Evolutionary conservation across 2,113 vertebrate species (phyloP).

Genomic region (Tragelaphus buxtoni): DNA sequence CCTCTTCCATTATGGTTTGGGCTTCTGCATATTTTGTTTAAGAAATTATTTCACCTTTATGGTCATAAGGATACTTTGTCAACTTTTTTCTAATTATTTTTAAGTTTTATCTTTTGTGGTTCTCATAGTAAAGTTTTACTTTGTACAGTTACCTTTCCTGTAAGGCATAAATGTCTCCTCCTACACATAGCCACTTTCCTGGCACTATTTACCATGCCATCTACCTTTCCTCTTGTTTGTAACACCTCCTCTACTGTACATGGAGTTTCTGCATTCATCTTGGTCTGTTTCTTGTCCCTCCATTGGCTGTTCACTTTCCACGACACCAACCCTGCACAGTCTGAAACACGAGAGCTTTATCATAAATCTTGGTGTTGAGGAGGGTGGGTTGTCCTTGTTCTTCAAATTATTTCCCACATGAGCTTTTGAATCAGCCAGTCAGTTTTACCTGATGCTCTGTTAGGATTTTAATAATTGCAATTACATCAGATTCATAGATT

Average conservation of each 20-base stretch:
- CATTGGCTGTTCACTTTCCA: neutral
- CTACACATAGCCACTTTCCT: neutral
- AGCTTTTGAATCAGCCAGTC: neutral
- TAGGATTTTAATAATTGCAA: neutral
- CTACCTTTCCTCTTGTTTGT: accelerated
- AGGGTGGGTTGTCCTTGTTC: neutral
- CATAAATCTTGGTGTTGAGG: neutral
- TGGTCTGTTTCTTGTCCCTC: neutral
- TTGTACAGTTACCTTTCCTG: neutral
- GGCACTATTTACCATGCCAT: accelerated
- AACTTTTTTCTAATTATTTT: neutral
- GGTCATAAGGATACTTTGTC: neutral
- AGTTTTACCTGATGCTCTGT: neutral
- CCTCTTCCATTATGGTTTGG: neutral
- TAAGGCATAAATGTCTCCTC: neutral
- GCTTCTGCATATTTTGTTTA: neutral
- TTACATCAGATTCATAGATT: neutral
- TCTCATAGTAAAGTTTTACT: neutral
- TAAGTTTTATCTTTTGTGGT: neutral
- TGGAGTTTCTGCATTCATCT: accelerated
- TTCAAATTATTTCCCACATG: neutral
- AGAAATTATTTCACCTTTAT: neutral
- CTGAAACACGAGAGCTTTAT: neutral
- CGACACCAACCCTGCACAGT: accelerated
- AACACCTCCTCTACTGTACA: accelerated